A percentile compares a stretch with the other conserved stretches of the same genome.
Evolutionary conservation across 30 jellyfish, hydroid and myxozoan genomes (phyloP).

Genomic region (Aurelia sp.): DNA sequence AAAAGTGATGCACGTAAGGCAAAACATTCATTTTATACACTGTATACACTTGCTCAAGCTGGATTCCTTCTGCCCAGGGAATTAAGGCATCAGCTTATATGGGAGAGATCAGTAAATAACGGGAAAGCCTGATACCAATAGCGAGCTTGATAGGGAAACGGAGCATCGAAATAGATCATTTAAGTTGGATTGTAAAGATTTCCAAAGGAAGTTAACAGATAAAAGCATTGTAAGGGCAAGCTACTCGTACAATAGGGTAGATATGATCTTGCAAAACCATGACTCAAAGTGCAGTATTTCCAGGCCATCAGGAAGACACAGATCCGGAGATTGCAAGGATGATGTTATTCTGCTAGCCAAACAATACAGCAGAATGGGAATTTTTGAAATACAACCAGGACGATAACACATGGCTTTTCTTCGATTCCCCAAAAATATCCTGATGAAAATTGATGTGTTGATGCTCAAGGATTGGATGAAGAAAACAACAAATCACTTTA

Average conservation of each 20-base stretch:
- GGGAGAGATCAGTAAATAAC: constrained; percentile 14
- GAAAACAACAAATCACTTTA: no score
- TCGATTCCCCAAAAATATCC: no score
- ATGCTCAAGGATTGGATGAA: no score
- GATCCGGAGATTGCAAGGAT: no score
- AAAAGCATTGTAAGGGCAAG: constrained; percentile 12
- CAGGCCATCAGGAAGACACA: no score
- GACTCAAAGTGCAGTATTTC: no score
- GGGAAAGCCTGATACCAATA: constrained; percentile 8
- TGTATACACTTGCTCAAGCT: constrained; percentile 2
- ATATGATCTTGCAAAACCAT: no score
- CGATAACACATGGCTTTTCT: no score
- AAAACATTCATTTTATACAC: constrained; percentile 5
- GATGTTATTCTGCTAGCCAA: no score
- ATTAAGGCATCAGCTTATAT: constrained; percentile 3
- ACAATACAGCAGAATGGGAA: no score
- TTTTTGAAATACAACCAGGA: no score
- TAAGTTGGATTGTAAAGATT: constrained; percentile 22
- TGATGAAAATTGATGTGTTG: no score
- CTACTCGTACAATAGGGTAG: not conserved
- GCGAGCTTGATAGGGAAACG: constrained; percentile 21
- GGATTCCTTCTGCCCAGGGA: constrained; percentile 8
- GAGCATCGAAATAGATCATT: constrained; percentile 22
- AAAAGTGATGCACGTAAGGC: not conserved
- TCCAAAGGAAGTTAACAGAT: constrained; percentile 35